Evolutionary conservation across 2,113 vertebrate genomes (phyloP).

Genomic region (Etheostoma cragini): DNA sequence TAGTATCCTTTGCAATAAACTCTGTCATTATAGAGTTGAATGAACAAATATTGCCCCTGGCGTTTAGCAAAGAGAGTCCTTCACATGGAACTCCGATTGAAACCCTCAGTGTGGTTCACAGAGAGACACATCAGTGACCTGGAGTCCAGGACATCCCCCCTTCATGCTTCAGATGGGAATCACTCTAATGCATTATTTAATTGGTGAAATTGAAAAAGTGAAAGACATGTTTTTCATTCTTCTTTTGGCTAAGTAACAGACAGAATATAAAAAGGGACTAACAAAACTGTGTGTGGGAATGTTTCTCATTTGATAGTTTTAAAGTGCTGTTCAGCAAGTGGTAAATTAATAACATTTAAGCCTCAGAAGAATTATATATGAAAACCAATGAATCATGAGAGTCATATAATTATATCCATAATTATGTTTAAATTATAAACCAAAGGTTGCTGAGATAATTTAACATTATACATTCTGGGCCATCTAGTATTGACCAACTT

Average conservation of each 20-base stretch:
- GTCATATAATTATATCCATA: not conserved
- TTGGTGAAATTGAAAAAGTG: conserved; percentile 45
- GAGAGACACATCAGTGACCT: conserved; percentile 23
- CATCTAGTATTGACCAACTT: not conserved
- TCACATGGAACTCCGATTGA: conserved; percentile 23
- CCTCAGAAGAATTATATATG: conserved; percentile 2
- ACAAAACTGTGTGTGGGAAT: not conserved
- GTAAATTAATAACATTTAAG: not conserved
- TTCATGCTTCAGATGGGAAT: conserved; percentile 35
- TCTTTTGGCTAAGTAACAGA: not conserved
- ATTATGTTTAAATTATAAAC: not conserved
- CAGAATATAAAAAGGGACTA: not conserved
- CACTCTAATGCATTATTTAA: conserved; percentile 47
- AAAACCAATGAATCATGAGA: conserved; percentile 2
- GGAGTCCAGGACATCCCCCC: conserved; percentile 10
- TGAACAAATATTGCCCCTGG: conserved; percentile 48
- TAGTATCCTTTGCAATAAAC: conserved; percentile 34
- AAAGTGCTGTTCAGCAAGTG: conserved; percentile 1
- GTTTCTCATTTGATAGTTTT: not conserved
- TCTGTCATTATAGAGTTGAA: conserved; percentile 50
- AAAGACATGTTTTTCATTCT: conserved; percentile 10
- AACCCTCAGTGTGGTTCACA: conserved; percentile 18
- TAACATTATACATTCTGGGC: not conserved
- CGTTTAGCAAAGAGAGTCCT: not conserved
- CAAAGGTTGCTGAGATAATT: not conserved